These are phyloP conservation scores for Polyommatus iphigenia DNA, from an alignment of 2,888 invertebrate genomes.

Conservation along the genomic window DNA sequence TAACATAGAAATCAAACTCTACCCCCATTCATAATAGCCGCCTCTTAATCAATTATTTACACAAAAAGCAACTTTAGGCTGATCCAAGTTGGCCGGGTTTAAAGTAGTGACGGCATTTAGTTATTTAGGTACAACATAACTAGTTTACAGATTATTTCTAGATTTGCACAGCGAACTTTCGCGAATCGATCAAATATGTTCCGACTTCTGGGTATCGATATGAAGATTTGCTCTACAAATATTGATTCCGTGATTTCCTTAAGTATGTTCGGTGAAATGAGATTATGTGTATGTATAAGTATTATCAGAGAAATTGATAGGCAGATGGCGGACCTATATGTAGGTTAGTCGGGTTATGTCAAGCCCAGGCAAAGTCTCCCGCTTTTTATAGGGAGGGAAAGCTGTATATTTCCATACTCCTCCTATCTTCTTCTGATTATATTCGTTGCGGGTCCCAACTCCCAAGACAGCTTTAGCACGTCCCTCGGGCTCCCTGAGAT, in stretches of 20 bases:
- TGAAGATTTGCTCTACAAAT: not conserved
- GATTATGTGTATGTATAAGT: not conserved
- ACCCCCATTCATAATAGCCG: conserved; percentile 51
- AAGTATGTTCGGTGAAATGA: conserved; percentile 3
- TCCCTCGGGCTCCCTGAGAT: too few species aligned
- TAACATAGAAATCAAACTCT: conserved; percentile 25
- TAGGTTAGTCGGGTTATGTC: not conserved
- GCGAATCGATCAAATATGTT: conserved; percentile 9
- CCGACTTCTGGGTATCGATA: not conserved
- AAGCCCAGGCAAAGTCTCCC: too few species aligned
- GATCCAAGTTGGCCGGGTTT: conserved; percentile 60
- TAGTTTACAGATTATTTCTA: conserved; percentile 38
- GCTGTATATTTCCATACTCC: too few species aligned
- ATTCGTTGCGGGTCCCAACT: too few species aligned
- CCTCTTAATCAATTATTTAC: conserved; percentile 63
- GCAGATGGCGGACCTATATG: too few species aligned
- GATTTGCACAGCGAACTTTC: conserved; percentile 24
- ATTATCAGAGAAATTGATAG: not conserved
- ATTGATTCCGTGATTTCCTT: not conserved
- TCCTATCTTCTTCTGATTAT: too few species aligned
- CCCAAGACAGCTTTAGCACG: too few species aligned
- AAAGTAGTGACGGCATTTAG: conserved; percentile 66
- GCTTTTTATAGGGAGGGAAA: too few species aligned
- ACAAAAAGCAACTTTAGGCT: conserved; percentile 62
- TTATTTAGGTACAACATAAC: conserved; percentile 56